These are phyloP conservation scores for Hydropsyche betteni DNA, from an alignment of 2,888 invertebrate genomes.

Conservation along the genomic window DNA sequence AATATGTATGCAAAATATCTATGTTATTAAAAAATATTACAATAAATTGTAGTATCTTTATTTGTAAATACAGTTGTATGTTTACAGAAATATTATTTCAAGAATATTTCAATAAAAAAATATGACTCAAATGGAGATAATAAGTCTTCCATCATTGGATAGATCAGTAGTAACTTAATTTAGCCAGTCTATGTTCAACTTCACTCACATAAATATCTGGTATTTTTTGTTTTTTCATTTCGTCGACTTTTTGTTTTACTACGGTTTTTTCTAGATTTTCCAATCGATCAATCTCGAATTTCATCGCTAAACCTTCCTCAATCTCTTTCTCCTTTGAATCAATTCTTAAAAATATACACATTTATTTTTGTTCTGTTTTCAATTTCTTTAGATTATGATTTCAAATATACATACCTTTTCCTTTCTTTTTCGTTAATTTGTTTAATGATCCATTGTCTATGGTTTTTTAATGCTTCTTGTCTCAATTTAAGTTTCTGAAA, in stretches of 20 bases:
- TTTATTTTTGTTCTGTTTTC: not conserved
- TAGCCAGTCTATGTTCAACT: slow-evolving; percentile 63
- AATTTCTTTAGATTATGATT: not conserved
- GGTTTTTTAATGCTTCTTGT: slow-evolving; percentile 63
- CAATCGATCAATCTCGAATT: slow-evolving; percentile 69
- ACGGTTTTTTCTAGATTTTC: slow-evolving; percentile 63
- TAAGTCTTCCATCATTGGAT: too few species aligned
- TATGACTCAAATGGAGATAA: too few species aligned
- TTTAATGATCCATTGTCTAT: slow-evolving; percentile 72
- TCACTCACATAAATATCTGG: slow-evolving; percentile 68
- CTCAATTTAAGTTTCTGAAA: slow-evolving; percentile 65
- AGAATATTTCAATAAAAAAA: too few species aligned
- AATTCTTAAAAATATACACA: slow-evolving; percentile 56
- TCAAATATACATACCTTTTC: slow-evolving; percentile 59
- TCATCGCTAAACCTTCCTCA: slow-evolving; percentile 72
- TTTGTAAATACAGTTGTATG: too few species aligned
- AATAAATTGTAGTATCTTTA: too few species aligned
- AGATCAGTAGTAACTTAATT: slow-evolving; percentile 52
- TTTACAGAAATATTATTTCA: too few species aligned
- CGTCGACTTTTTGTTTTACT: slow-evolving; percentile 66
- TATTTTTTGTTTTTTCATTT: slow-evolving; percentile 67
- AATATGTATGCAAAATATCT: too few species aligned
- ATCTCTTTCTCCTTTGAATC: slow-evolving; percentile 64
- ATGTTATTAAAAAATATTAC: too few species aligned
- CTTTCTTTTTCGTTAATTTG: slow-evolving; percentile 77